Conservation (phyloP, 2,888 invertebrate species). For the Chrysomela aeneicollis region DNA sequence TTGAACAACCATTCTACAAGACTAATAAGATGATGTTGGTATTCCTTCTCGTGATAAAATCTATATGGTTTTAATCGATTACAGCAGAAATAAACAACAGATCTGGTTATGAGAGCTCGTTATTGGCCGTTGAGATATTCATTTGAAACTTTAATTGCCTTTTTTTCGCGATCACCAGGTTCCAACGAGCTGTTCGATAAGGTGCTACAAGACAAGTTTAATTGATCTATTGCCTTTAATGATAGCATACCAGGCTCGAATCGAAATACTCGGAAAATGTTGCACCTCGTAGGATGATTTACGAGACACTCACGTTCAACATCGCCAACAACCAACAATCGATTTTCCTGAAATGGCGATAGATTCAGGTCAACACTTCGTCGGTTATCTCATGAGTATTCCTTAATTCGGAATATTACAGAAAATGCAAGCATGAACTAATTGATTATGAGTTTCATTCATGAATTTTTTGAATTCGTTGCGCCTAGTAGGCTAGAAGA, state of each 20-base stretch:
- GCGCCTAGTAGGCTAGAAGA: too few relatives aligned
- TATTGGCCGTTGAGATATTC: slow-evolving; percentile 35
- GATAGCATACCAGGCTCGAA: slow-evolving; percentile 18
- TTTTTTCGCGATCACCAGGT: slow-evolving; percentile 27
- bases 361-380: too few relatives aligned
- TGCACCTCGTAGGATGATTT: not conserved
- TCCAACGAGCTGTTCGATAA: slow-evolving; percentile 28
- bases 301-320: not conserved
- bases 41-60: slow-evolving; percentile 46
- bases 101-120: slow-evolving; percentile 29
- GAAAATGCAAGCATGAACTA: too few relatives aligned
- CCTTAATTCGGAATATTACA: too few relatives aligned
- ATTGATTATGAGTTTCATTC: too few relatives aligned
- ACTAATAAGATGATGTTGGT: slow-evolving; percentile 44
- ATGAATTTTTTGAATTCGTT: too few relatives aligned
- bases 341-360: too few relatives aligned
- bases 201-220: slow-evolving; percentile 35
- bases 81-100: slow-evolving; percentile 39
- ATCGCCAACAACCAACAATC: not conserved
- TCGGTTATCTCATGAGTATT: too few relatives aligned
- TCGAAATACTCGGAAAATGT: not conserved
- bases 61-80: slow-evolving; percentile 49
- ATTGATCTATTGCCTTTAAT: slow-evolving; percentile 37
- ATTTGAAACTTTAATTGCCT: slow-evolving; percentile 35
- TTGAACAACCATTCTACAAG: slow-evolving; percentile 45